Percentiles rank a stretch among this genome's conserved stretches.
phyloP scores from a whole-genome alignment of 2,888 invertebrate species.

The Rotaria socialis region DNA sequence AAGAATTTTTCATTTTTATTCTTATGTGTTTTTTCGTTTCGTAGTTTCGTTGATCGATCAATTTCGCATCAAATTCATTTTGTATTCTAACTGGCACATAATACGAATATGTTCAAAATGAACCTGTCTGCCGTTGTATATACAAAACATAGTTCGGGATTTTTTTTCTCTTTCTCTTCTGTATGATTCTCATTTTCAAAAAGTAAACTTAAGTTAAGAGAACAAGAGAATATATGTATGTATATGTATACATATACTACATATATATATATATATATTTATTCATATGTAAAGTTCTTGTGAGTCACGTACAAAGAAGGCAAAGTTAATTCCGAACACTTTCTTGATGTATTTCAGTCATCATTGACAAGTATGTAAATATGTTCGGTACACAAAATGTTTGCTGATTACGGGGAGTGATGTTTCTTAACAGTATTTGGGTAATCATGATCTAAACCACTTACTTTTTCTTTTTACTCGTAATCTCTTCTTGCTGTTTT shows the following conservation, averaged over 20 bases:
- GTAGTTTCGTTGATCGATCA: background rate
- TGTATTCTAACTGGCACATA: background rate
- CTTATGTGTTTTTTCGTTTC: background rate
- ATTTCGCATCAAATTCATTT: background rate
- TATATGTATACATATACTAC: too few relatives aligned
- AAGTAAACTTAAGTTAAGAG: conserved; percentile 22
- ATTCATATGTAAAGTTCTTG: background rate
- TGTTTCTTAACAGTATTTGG: background rate
- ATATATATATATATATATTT: background rate
- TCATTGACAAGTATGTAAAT: background rate
- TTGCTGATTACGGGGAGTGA: background rate
- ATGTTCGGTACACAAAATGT: background rate
- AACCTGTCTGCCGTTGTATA: background rate
- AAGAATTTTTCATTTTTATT: conserved; percentile 15
- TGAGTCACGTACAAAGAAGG: background rate
- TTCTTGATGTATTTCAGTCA: background rate
- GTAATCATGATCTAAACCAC: background rate
- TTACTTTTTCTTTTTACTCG: background rate
- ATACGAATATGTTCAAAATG: background rate
- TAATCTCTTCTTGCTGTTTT: too few relatives aligned
- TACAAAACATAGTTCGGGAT: background rate
- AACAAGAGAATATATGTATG: conserved; percentile 5
- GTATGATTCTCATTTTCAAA: background rate
- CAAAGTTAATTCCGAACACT: background rate
- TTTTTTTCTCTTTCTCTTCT: background rate